Evolutionary conservation across 30 jellyfish, hydroid and myxozoan species (phyloP), one percentile per base, ranked within the genome.

Genomic region (Pelagia noctiluca): DNA sequence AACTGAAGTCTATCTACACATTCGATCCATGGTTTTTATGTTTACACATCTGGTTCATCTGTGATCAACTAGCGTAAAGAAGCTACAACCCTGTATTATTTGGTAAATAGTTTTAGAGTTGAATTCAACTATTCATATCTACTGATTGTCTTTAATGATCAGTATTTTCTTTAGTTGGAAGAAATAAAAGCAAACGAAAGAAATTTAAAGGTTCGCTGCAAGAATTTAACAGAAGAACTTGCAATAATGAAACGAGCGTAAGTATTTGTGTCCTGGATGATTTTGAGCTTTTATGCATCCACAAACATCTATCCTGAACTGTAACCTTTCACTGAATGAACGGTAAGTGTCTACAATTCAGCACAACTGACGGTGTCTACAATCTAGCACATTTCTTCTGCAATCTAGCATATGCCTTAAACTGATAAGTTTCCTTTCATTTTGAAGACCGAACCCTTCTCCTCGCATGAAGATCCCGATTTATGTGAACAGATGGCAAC

Each of bases 141-240:
- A 1, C 10, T 48, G 52, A 21, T 50, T 21, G 32, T 29, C 18
- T 19, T 33, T 3, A 2, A 7, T 1, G 10, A 32, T 77, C 1
- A 25, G 22, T 63, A 34, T 53, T 57, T 28, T 83, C 29, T 7
- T 37, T 42, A 92, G 98, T 85, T 92, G 52, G 96, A 92, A 67
- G 90, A 82, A 23, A 54, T 86, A 46, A 92, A 81, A 76, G 81
- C 97, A 3, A 92, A 66, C 28, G 97, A 92, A 84, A 82, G 98
- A 50, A 86, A 92, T 73, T 85, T 76, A 31, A 75, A 79, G 34
- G 89, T 73, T 18, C 90, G 98, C 5, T 90, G 96, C 22, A 86
- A 86, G 37, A 92, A 53, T 63, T 63, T 92, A 46, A 79, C 92
- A 36, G 92, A 87, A 35, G 99, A 94, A 63, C 67, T 88, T 22